These are phyloP conservation scores for Sepiola atlantica DNA, from an alignment of 2,888 invertebrate genomes.

Conservation along the genomic window DNA sequence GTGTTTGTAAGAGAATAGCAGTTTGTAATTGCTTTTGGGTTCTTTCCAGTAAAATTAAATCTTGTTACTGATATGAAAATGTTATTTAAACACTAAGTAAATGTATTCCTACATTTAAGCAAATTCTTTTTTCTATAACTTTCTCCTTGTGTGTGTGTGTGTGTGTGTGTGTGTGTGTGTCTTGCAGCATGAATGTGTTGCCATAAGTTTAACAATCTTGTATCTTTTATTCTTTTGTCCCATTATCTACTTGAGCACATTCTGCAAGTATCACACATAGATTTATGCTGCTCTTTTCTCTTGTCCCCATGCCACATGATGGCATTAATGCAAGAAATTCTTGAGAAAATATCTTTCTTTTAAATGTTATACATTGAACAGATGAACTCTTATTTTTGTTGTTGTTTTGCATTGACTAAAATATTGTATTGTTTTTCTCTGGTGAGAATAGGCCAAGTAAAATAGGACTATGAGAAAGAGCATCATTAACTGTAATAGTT, in stretches of 20 bases:
- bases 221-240: background rate
- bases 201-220: background rate
- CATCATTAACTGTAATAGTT: background rate
- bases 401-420: background rate
- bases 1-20: background rate
- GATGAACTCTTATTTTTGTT: too few relatives aligned
- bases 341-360: background rate
- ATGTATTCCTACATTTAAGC: background rate
- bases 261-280: background rate
- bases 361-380: background rate
- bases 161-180: background rate
- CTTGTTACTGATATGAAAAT: background rate
- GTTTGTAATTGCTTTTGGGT: background rate
- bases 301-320: conserved; percentile 16
- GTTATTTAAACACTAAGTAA: background rate
- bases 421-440: background rate
- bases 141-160: background rate
- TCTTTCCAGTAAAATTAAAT: background rate
- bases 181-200: background rate
- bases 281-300: background rate
- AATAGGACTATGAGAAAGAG: background rate
- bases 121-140: background rate
- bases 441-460: conserved; percentile 2
- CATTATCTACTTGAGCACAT: background rate
- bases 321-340: background rate